Percentiles rank a stretch among this genome's conserved stretches.
phyloP scores from a whole-genome alignment of 92 coral and sea anemone species.

The Chrysogorgia sp. region DNA sequence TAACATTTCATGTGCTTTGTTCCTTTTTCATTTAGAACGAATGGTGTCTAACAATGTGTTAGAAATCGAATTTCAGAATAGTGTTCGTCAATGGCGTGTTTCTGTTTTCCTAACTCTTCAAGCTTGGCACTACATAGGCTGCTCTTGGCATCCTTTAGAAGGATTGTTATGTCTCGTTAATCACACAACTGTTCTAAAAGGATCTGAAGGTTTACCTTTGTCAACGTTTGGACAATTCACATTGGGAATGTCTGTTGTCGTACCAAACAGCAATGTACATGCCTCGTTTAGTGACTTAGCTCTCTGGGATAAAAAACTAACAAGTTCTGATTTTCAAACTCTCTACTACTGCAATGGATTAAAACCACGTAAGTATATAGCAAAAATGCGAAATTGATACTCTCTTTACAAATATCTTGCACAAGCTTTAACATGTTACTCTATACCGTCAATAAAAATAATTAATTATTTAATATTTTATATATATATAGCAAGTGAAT shows the following conservation, averaged over 20 bases:
- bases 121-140: conserved; percentile 10
- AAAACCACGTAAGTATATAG: conserved; percentile 14
- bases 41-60: conserved; percentile 1
- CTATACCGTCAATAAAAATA: too few species aligned
- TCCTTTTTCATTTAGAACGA: conserved; percentile 5
- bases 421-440: too few species aligned
- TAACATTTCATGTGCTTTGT: too few species aligned
- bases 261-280: conserved; percentile 9
- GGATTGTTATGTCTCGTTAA: conserved; percentile 8
- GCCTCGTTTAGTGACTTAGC: conserved; percentile 12
- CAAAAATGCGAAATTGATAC: background rate
- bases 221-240: background rate
- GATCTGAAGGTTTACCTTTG: background rate
- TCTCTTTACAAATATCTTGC: too few species aligned
- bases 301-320: conserved; percentile 5
- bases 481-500: too few species aligned
- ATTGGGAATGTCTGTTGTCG: background rate
- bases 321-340: conserved; percentile 16
- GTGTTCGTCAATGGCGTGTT: conserved; percentile 8
- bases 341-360: conserved; percentile 1
- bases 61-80: conserved; percentile 17
- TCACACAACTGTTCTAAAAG: background rate
- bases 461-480: too few species aligned
- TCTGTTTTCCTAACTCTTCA: background rate
- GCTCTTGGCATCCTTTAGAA: conserved; percentile 13